Base-by-base conservation (phyloP, 2,797 vertebrate genomes). In the Sandelia bainsii region DNA sequence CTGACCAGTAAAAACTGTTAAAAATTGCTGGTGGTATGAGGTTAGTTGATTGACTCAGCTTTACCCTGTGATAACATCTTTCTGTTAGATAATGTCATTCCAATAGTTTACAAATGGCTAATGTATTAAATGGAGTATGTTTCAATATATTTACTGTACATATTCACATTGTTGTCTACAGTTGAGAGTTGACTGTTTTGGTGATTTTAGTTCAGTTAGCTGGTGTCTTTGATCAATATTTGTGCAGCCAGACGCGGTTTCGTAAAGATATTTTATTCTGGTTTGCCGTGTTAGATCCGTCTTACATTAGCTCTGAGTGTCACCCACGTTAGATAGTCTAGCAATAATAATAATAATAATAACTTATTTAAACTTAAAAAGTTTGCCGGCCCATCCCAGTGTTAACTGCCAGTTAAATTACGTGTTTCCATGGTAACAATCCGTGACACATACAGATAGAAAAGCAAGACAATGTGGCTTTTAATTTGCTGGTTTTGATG, bases 11-110 rank as follows among this genome's bases (percentile, higher is more conserved):
- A 77, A 75, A 69, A 84, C 46, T 22, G 48, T 75, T 61, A 49
- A 71, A 68, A 85, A 81, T 76, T 52, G 78, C 75, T 83, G 78
- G 61, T 88, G 65, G 61, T 32, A 52, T 73, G 75, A 78, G 65
- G 73, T 70, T 60, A 71, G 37, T 72, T 81, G 64, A 82, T 64
- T 83, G 74, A 74, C 49, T 76, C 50, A 73, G 73, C 59, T 76
- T 80, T 63, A 62, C 69, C 67, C 67, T 82, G 72, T 40, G 1
- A 62, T 11, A 51, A 62, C 57, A 62, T 51, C 57, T 49, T 62
- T 61, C 12, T 66, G 19, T 72, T 49, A 54, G 22, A 66, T 54
- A 9, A 34, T n/a, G 13, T 69, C 69, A 40, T 51, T 45, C 37
- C 3, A 29, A 17, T 42, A n/a, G 51, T 76, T 68, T 48, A 80